These are phyloP conservation scores for Schizotus pectinicornis DNA, from an alignment of 2,888 invertebrate species.

Conservation along the genomic window DNA sequence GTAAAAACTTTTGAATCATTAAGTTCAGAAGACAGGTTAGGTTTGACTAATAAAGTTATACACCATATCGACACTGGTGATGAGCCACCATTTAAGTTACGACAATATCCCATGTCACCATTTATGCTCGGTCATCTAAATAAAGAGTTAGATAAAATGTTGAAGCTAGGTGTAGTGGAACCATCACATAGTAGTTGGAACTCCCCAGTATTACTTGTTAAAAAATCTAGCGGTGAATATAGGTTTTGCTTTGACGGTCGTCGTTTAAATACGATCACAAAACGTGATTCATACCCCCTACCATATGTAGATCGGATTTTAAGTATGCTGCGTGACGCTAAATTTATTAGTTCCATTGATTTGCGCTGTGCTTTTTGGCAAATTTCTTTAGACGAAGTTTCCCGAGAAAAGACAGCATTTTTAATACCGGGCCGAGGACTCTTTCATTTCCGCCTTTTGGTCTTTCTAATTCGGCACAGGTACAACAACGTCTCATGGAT, in stretches of 20 bases:
- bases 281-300: conserved; percentile 16
- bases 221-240: conserved; percentile 12
- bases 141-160: conserved; percentile 17
- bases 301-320: conserved; percentile 18
- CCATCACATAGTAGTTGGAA: background rate
- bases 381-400: conserved; percentile 24
- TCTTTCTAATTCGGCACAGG: no score
- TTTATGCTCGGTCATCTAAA: conserved; percentile 12
- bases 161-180: conserved; percentile 3
- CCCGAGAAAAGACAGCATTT: conserved; percentile 16
- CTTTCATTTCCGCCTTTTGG: no score
- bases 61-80: conserved; percentile 4
- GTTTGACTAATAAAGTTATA: background rate
- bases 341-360: conserved; percentile 24
- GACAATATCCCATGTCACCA: conserved; percentile 22
- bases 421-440: no score
- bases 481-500: no score
- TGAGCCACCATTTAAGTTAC: conserved; percentile 1
- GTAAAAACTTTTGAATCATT: no score
- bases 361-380: conserved; percentile 36
- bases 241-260: conserved; percentile 20
- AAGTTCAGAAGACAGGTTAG: background rate
- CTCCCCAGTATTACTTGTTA: conserved; percentile 13
- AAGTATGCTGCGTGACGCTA: conserved; percentile 10
- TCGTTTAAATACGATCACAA: conserved; percentile 17